A percentile compares a stretch with the other conserved stretches of the same genome.
Conservation (phyloP, 2,113 vertebrate species). For the Aramus guarauna region DNA sequence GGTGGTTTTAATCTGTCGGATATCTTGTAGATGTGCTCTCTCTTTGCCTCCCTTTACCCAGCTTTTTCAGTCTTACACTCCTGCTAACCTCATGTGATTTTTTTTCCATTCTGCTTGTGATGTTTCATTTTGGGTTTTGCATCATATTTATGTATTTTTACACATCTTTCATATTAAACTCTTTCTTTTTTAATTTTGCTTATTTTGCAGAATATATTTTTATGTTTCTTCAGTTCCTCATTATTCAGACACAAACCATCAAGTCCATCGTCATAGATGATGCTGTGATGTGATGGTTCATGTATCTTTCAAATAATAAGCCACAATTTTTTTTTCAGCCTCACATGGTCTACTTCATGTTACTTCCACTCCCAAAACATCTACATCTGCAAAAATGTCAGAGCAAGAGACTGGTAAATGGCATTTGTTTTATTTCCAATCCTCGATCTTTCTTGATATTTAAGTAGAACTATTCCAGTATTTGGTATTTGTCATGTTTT, state of each 20-base stretch:
- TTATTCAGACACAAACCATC: not conserved
- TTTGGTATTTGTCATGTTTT: not conserved
- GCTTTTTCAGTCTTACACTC: not conserved
- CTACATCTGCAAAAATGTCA: not conserved
- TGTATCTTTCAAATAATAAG: not conserved
- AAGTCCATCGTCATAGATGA: not conserved
- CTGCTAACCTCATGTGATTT: not conserved
- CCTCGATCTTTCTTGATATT: not conserved
- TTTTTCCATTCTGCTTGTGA: not conserved
- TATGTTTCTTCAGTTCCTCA: not conserved
- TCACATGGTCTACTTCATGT: not conserved
- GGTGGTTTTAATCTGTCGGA: too few species aligned
- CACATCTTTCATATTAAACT: not conserved
- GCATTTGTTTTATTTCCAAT: not conserved
- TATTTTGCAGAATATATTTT: not conserved
- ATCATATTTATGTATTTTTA: not conserved
- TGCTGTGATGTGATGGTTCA: not conserved
- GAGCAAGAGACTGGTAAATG: not conserved
- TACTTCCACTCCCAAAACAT: not conserved
- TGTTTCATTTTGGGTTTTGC: not conserved
- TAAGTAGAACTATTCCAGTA: not conserved
- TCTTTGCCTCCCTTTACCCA: not conserved
- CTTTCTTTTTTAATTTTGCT: not conserved
- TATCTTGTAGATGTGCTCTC: not conserved
- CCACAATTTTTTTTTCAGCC: not conserved